Base-by-base conservation (phyloP, 2,797 vertebrate genomes). In the Acestrorhynchus altus region DNA sequence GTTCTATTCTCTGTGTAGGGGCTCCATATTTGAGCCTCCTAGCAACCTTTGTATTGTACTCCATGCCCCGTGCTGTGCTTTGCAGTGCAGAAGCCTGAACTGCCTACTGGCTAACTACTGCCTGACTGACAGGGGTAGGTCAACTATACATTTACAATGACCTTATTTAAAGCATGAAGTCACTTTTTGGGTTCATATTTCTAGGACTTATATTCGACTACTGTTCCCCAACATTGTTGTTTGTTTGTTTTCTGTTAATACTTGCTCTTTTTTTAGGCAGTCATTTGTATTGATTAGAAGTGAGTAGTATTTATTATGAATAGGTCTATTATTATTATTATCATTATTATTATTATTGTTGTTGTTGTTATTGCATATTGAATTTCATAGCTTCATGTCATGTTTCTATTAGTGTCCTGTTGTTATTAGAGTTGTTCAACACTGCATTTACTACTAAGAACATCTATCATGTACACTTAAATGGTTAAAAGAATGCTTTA, bases 11-110 rank as follows among this genome's bases (percentile, higher is more conserved):
- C 39, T 72, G 76, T n/a, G 39, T 63, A 61, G 73, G 31, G 40
- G 60, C 70, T 67, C 46, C 69, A 77, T 78, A 80, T 74, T 57
- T 26, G 26, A 20, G 69, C 44, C 40, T 79, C 81, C 68, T 74
- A 80, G 83, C 81, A 83, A 84, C 81, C 69, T 69, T 71, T 78
- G 68, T 70, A 72, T 81, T 81, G 81, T 76, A 22, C 61, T 22
- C 64, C 61, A 1, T 42, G 13, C 59, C 69, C 5, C 51, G 31
- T 49, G 42, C 42, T 72, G 69, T 35, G 60, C 42, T 72, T 63
- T 35, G 60, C 42, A 68, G 26, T 71, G 66, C 65, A 71, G n/a
- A 28, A 52, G 63, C 73, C 54, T 24, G 0, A 49, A 64, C 22
- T 57, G n/a, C 40, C 24, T n/a, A n/a, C 52, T 59, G 13, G 65